These are phyloP conservation scores for Coptotermes formosanus DNA, from an alignment of 1,140 invertebrate genomes.

Conservation along the genomic window DNA sequence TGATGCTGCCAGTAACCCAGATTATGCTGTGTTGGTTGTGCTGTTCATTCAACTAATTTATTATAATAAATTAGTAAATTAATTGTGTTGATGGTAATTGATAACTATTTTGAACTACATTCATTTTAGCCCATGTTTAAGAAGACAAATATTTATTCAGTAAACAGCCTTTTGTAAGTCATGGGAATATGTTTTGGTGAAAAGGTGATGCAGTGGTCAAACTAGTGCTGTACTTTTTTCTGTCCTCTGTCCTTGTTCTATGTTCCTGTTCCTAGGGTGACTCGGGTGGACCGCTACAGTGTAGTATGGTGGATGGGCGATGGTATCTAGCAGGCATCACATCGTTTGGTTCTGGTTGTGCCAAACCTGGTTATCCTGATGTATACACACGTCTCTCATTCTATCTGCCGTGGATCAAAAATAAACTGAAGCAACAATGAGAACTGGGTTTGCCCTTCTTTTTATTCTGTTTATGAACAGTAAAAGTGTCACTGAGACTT, in stretches of 20 bases:
- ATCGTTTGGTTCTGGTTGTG: constrained; percentile 87
- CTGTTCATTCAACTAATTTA: too few species aligned
- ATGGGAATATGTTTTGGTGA: too few species aligned
- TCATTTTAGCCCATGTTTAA: too few species aligned
- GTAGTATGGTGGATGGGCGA: constrained; percentile 65
- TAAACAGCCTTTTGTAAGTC: too few species aligned
- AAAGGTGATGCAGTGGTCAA: too few species aligned
- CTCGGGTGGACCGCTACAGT: constrained; percentile 83
- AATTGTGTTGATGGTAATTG: too few species aligned
- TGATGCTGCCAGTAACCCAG: too few species aligned
- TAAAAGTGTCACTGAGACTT: background rate
- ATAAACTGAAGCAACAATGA: constrained; percentile 27
- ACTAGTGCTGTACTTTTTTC: background rate
- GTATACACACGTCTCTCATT: constrained; percentile 82
- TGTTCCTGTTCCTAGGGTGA: constrained; percentile 63
- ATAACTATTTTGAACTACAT: too few species aligned
- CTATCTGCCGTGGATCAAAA: constrained; percentile 80
- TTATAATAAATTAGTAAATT: too few species aligned
- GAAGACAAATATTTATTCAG: too few species aligned
- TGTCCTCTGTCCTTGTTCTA: background rate
- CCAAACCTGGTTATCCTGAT: constrained; percentile 77
- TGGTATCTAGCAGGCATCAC: constrained; percentile 88
- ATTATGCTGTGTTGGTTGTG: too few species aligned
- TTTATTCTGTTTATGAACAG: background rate
- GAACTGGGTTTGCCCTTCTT: background rate